Base-by-base conservation (phyloP, 2,113 vertebrate genomes). In the Gymnogyps californianus region DNA sequence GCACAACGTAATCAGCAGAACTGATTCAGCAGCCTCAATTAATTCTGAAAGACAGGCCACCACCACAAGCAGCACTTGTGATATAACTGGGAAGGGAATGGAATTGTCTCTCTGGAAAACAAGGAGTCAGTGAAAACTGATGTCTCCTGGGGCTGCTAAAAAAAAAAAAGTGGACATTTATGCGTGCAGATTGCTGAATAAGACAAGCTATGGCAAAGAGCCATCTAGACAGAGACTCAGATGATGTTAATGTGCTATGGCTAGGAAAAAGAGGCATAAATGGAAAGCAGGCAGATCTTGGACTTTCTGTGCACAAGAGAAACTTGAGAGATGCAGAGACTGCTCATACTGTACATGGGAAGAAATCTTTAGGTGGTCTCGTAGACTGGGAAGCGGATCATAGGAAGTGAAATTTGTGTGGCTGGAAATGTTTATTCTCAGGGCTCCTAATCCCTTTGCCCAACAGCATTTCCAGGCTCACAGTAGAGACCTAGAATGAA, bases 141-240 rank as follows among this genome's bases (percentile, higher is more conserved):
- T 54, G 59, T 81, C 81, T 87, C 72, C 49, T 40, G 64, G n/a
- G 89, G 75, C 75, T 91, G 52, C 52, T 87, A 38, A 84, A 85
- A 72, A 42, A 62, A 54, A 44, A 57, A 57, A 54, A 57, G 54
- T 32, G 66, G 65, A 87, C 55, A 40, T 55, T 76, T 57, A 44
- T 57, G 61, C 29, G 4, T 87, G 69, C 78, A 91, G 65, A 87
- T 51, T 51, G 70, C 59, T 64, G 81, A 84, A 17, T 22, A 47
- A 90, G 94, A 93, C 38, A 61, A 93, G 70, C 44, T 66, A 21
- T 83, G 96, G 94, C 78, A 76, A 61, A 82, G 29, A 82, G 88
- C 87, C 92, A 94, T 32, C n/a, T 7, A 84, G 90, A 90, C 78
- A 92, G 46, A 91, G 78, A 70, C 85, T 87, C 57, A 46, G 47